A percentile compares a stretch with the other conserved stretches of the same genome.
Conservation (phyloP, 1,140 invertebrate species). For the Protaetia brevitarsis region DNA sequence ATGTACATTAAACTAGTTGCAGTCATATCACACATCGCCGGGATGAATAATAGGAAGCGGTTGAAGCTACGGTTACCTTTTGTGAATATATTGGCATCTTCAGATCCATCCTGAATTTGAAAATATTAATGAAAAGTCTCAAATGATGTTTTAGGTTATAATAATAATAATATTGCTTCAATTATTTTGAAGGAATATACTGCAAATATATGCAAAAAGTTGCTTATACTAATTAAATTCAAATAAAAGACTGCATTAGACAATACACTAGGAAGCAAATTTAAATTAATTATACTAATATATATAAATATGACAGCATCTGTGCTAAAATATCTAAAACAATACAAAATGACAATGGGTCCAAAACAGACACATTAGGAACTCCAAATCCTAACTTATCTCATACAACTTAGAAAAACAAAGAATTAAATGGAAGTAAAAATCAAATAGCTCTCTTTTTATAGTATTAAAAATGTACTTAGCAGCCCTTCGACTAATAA, state of each 20-base stretch:
- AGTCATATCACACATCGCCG: slow-evolving; percentile 81
- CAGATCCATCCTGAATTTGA: slow-evolving; percentile 58
- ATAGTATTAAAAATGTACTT: neutral
- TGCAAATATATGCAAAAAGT: slow-evolving; percentile 20
- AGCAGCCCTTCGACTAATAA: slow-evolving; percentile 52
- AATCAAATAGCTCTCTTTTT: no score
- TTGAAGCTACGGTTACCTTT: slow-evolving; percentile 71
- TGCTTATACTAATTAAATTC: neutral
- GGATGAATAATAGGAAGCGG: slow-evolving; percentile 77
- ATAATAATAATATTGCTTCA: no score
- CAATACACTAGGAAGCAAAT: no score
- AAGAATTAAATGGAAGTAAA: no score
- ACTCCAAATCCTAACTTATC: neutral
- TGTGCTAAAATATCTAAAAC: no score
- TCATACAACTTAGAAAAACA: slow-evolving; percentile 25
- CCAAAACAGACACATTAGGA: neutral
- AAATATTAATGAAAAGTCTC: slow-evolving; percentile 33
- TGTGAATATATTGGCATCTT: slow-evolving; percentile 57
- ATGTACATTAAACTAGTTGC: slow-evolving; percentile 87
- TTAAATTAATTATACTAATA: no score
- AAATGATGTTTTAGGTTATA: no score
- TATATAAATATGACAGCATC: no score
- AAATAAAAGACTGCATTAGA: no score
- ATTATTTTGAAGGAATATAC: slow-evolving; percentile 22
- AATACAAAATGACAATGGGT: no score